Evolutionary conservation across 2,113 vertebrate genomes (phyloP), one percentile per base, ranked within the genome.

Genomic region (Sylvia atricapilla): DNA sequence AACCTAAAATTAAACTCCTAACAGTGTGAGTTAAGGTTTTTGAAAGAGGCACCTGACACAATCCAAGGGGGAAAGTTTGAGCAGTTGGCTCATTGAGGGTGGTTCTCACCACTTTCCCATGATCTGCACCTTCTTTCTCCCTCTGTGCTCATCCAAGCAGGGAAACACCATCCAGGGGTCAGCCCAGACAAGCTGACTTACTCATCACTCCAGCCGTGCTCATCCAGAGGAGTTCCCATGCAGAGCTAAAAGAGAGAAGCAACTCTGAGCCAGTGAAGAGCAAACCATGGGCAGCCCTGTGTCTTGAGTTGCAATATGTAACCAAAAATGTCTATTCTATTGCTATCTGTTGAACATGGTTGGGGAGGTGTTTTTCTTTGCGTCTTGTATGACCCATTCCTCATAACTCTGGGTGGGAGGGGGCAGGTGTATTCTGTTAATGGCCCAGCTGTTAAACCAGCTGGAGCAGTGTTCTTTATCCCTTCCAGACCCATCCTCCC

Each of bases 1-100:
- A 78, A 75, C 67, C 91, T 95, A 96, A 95, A 96, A 96, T 96
- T 93, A 95, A 95, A 95, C 90, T 95, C 84, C 43, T 63, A 96
- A 85, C 72, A 91, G 78, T 70, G 78, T 80, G 92, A 93, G 68
- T 94, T 92, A 67, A 85, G 56, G 72, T 74, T 96, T 93, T 80
- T 72, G 81, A 92, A 84, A 87, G 91, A 96, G 95, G 85, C 82
- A 96, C 87, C 94, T 97, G 94, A 96, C 87, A 87, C n/a, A 84
- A 37, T 91, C 67, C 70, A 84, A 94, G 67, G 55, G 66, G 87
- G 90, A 94, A 96, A 93, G 18, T 83, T 89, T 95, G 94, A 96
- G 94, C 87, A 94, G 88, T 60, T 80, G 39, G 79, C 79, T 96
- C 75, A n/a, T 86, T 0, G 6, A 90, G 72, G 52, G 90, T 88